Evolutionary conservation across 2,888 invertebrate species (phyloP), one percentile per base, ranked within the genome.

Genomic region (Glaucopsyche alexis): DNA sequence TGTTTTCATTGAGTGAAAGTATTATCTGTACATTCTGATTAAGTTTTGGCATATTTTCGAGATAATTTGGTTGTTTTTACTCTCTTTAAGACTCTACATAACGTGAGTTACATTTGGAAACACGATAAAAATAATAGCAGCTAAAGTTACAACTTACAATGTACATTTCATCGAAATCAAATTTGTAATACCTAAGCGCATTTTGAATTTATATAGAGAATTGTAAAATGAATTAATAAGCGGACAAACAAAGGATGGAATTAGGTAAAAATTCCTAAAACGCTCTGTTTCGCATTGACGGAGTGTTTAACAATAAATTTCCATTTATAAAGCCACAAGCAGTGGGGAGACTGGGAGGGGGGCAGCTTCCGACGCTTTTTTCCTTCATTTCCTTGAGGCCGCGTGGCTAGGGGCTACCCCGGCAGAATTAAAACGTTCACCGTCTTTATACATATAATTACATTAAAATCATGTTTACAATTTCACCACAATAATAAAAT

Each of bases 261-360:
- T 84, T 87, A 85, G 85, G 86, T 86, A 87, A 84, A 84, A 87
- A 87, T 86, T 79, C 82, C 86, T 83, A 83, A 89, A 83, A 80
- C 79, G 83, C 72, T 72, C 72, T 78, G 81, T 76, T 79, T 80
- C 83, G 84, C 86, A 87, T 90, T 88, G 92, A 90, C 90, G 90
- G 89, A 92, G 91, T 92, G 91, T 90, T 91, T 88, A 89, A 91
- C 91, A 91, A 93, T 92, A 92, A 91, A 93, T 93, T 91, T 92
- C 91, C 91, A 91, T 92, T 92, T 93, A 92, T 91, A 92, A 91
- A 90, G 90, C 91, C 90, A 83, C 90, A 90, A 90, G 87, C 87
- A 75, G 81, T 77, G 79, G 77, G 74, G 78, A 77, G 75, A 77
- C 19, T 11, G 16, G 55, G 81, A 81, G 85, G 84, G 82, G 80